Conservation (phyloP, 2,113 vertebrate species). For the Bambusicola thoracicus region DNA sequence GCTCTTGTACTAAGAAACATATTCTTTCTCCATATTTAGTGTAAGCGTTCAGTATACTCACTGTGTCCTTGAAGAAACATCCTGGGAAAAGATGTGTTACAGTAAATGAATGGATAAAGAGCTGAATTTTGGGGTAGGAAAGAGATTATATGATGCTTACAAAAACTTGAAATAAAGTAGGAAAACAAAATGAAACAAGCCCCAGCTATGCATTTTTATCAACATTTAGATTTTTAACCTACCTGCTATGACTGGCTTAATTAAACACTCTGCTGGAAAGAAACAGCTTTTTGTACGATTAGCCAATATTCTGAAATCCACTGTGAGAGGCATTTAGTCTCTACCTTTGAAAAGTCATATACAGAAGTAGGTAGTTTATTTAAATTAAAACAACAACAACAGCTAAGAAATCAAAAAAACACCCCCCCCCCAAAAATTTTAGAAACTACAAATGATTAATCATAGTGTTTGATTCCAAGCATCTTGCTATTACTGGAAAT, state of each 20-base stretch:
- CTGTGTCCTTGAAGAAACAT: not conserved
- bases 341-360: not conserved
- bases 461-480: not conserved
- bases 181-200: not conserved
- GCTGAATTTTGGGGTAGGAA: not conserved
- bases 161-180: not conserved
- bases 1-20: not conserved
- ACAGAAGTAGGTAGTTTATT: not conserved
- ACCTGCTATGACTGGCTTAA: constrained; percentile 78
- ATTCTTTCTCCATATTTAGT: not conserved
- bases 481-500: not conserved
- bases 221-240: constrained; percentile 60
- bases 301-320: constrained; percentile 18
- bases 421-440: not conserved
- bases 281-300: constrained; percentile 71
- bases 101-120: not conserved
- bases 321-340: not conserved
- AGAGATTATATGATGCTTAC: not conserved
- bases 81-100: not conserved
- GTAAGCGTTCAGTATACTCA: not conserved
- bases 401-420: not conserved
- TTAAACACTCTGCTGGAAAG: constrained; percentile 83
- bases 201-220: not conserved
- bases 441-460: not conserved
- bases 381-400: not conserved